Conservation (phyloP, 2,113 vertebrate species). For the Cettia cetti region DNA sequence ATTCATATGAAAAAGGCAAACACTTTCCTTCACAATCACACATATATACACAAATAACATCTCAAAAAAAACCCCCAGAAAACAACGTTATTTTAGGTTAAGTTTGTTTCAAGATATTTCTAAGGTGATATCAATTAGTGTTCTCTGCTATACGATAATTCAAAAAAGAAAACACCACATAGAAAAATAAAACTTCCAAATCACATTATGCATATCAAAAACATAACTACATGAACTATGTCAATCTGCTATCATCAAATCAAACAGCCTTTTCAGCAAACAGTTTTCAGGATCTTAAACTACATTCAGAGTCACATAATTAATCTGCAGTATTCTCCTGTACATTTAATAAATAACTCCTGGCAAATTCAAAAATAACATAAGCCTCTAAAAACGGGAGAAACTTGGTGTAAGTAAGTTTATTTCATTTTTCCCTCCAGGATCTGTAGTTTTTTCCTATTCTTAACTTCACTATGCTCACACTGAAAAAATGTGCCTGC, state of each 20-base stretch:
- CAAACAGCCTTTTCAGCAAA: neutral
- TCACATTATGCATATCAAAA: neutral
- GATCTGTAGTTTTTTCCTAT: neutral
- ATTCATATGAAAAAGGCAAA: neutral
- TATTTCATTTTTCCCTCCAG: neutral
- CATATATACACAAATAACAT: neutral
- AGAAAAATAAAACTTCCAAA: neutral
- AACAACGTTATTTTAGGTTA: neutral
- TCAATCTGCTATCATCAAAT: neutral
- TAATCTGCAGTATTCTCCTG: neutral
- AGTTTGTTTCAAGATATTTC: neutral
- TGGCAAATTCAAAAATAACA: neutral
- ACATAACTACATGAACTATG: neutral
- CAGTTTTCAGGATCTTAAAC: neutral
- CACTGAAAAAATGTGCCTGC: neutral
- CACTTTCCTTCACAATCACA: neutral
- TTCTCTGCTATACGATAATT: neutral
- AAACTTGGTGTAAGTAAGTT: neutral
- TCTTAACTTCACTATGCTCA: neutral
- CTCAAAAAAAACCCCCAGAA: accelerated
- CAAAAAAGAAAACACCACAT: neutral
- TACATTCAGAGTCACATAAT: neutral
- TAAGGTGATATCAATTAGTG: neutral
- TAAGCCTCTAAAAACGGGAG: neutral
- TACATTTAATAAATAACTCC: neutral